Percentiles rank a stretch among this genome's conserved stretches.
Conservation (phyloP, 2,888 invertebrate species). For the Sphaerophoria rueppellii region DNA sequence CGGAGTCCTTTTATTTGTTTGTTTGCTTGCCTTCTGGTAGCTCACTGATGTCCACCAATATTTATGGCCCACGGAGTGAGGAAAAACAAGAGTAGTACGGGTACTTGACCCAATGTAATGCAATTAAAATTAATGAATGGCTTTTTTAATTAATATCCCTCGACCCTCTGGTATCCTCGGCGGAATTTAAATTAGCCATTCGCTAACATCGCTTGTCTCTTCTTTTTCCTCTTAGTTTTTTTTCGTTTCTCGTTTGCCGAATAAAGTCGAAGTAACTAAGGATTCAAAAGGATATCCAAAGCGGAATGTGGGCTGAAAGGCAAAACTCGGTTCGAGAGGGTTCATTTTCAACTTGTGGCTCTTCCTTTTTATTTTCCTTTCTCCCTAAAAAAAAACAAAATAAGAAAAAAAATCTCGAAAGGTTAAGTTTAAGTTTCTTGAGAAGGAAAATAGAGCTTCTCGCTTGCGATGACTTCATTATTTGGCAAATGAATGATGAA, state of each 20-base stretch:
- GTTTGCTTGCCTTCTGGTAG: slow-evolving; percentile 49
- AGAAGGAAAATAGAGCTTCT: slow-evolving; percentile 41
- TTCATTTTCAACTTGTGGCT: slow-evolving; percentile 62
- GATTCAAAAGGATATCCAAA: background rate
- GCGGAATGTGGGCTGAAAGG: background rate
- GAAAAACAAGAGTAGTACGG: slow-evolving; percentile 29
- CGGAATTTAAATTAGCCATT: slow-evolving; percentile 76
- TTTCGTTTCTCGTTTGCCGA: slow-evolving; percentile 18
- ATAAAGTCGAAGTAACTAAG: slow-evolving; percentile 38
- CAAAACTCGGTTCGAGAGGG: slow-evolving; percentile 35
- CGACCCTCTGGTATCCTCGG: slow-evolving; percentile 75
- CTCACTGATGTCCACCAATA: slow-evolving; percentile 67
- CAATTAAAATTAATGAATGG: slow-evolving; percentile 78
- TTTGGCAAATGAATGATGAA: slow-evolving; percentile 70
- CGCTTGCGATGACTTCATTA: slow-evolving; percentile 63
- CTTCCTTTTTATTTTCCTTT: slow-evolving; percentile 29
- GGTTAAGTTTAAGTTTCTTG: slow-evolving; percentile 49
- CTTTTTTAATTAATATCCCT: slow-evolving; percentile 77
- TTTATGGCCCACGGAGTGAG: slow-evolving; percentile 67
- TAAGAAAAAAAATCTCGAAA: background rate
- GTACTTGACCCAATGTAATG: slow-evolving; percentile 76
- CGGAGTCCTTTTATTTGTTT: slow-evolving; percentile 38
- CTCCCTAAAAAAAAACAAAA: background rate
- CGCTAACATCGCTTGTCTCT: slow-evolving; percentile 60
- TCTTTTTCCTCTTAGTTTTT: slow-evolving; percentile 36